phyloP scores from a whole-genome alignment of 1,140 invertebrate species.

The Lamellibrachia luymesi region DNA sequence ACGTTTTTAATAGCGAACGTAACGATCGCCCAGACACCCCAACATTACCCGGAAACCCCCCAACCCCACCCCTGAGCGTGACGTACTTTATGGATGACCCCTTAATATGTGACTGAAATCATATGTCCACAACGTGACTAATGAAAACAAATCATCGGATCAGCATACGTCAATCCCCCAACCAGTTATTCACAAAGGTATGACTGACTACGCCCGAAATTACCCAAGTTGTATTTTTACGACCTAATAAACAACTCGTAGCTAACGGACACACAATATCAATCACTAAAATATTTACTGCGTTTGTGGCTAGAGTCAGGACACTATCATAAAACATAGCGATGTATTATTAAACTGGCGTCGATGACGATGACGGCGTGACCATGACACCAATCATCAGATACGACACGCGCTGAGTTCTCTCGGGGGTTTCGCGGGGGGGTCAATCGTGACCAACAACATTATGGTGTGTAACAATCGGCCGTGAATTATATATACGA shows the following conservation, averaged over 20 bases:
- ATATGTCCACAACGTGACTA: not conserved
- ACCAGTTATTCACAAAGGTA: not conserved
- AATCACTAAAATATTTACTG: not conserved
- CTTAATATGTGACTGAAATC: too few species aligned
- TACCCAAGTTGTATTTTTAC: not conserved
- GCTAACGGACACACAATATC: not conserved
- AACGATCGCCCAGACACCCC: too few species aligned
- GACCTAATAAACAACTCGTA: not conserved
- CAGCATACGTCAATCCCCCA: not conserved
- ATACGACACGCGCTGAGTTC: not conserved
- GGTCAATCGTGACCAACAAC: not conserved
- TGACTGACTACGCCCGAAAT: not conserved
- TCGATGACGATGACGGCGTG: not conserved
- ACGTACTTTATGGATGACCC: too few species aligned
- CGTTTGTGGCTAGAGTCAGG: not conserved
- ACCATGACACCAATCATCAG: not conserved
- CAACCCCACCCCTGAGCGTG: too few species aligned
- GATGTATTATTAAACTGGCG: not conserved
- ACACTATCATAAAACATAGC: not conserved
- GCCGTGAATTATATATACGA: not conserved
- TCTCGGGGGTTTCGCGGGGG: not conserved
- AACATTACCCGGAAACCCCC: too few species aligned
- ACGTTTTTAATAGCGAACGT: too few species aligned
- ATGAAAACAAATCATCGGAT: not conserved
- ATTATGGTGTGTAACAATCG: not conserved